Conservation (phyloP, 2,113 vertebrate genomes). For the Periophthalmus modestus region DNA sequence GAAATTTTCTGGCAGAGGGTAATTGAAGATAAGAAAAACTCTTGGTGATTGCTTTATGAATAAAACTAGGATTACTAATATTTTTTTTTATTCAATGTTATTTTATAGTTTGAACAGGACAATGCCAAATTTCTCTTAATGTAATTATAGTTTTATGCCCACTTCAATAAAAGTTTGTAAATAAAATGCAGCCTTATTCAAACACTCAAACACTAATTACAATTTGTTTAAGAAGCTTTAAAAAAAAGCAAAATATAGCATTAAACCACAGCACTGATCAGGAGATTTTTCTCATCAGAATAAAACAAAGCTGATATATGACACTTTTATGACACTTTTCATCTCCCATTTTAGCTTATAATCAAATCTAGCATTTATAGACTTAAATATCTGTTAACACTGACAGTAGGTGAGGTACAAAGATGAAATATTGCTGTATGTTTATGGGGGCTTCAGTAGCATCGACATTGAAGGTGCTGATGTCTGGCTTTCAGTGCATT, state of each 20-base stretch:
- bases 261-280: conserved; percentile 21
- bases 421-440: conserved; percentile 4
- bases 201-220: background rate
- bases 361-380: conserved; percentile 13
- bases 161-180: conserved; percentile 7
- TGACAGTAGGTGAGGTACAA: conserved; percentile 16
- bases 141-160: conserved; percentile 11
- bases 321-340: background rate
- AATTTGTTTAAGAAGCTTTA: too few species aligned
- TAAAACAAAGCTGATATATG: background rate
- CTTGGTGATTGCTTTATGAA: background rate
- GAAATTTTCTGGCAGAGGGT: too few species aligned
- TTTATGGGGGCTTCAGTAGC: conserved; percentile 14
- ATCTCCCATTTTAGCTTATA: background rate
- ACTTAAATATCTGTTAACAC: conserved; percentile 24
- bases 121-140: background rate
- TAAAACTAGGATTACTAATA: conserved; percentile 2
- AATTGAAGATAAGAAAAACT: too few species aligned
- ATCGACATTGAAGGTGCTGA: background rate
- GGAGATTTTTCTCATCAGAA: conserved; percentile 16
- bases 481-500: background rate
- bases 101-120: too few species aligned
- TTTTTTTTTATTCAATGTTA: conserved; percentile 33
- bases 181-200: conserved; percentile 3
- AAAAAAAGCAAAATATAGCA: conserved; percentile 9